A percentile compares a stretch with the other conserved stretches of the same genome.
These are phyloP conservation scores for Narcine bancroftii DNA, from an alignment of 2,113 vertebrate species.

Conservation along the genomic window DNA sequence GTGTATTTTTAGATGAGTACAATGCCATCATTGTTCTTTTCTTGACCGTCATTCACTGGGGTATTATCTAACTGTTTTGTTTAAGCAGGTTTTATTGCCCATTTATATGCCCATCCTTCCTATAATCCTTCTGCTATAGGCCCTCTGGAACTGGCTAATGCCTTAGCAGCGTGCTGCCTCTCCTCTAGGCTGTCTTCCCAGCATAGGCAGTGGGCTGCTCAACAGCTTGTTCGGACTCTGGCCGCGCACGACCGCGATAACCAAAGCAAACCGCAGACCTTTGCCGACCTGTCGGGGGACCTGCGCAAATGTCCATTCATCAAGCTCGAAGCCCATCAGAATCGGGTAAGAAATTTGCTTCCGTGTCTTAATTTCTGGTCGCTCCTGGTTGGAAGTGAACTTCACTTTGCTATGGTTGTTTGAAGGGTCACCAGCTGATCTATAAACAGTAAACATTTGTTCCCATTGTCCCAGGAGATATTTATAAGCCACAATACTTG, in stretches of 20 bases:
- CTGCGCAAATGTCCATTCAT: conserved; percentile 84
- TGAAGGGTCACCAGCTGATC: background rate
- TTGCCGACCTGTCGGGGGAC: conserved; percentile 90
- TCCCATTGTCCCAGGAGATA: too few relatives aligned
- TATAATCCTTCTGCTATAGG: conserved; percentile 88
- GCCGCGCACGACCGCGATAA: conserved; percentile 94
- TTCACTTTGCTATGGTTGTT: too few relatives aligned
- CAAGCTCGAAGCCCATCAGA: conserved; percentile 95
- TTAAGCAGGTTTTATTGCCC: conserved; percentile 83
- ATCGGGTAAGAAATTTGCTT: conserved; percentile 63
- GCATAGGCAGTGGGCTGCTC: conserved; percentile 94
- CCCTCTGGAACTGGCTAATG: conserved; percentile 95
- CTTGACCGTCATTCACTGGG: conserved; percentile 53
- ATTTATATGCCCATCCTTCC: conserved; percentile 84
- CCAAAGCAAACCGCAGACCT: conserved; percentile 80
- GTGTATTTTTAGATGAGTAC: conserved; percentile 42
- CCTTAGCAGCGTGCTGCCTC: conserved; percentile 93
- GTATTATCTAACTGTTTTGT: conserved; percentile 64
- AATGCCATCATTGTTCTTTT: conserved; percentile 46
- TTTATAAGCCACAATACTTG: too few relatives aligned
- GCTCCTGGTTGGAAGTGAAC: too few relatives aligned
- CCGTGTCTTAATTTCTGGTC: background rate
- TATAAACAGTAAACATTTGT: background rate
- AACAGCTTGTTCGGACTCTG: conserved; percentile 87
- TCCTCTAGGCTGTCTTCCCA: conserved; percentile 91